phyloP scores from a whole-genome alignment of 2,888 invertebrate genomes.

The Hedychridium roseum region DNA sequence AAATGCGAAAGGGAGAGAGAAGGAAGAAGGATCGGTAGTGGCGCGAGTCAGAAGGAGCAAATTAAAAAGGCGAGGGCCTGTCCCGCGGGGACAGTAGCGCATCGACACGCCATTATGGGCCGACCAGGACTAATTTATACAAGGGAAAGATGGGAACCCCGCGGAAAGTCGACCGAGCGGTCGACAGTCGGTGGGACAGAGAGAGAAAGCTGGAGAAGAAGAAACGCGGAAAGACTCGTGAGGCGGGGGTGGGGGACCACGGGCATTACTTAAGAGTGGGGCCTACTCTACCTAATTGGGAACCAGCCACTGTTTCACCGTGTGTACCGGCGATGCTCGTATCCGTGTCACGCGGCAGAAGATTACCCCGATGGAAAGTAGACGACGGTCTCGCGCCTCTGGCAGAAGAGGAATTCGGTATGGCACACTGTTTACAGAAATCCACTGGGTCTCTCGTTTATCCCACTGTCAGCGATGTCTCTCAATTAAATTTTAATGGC shows the following conservation, averaged over 20 bases:
- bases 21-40: constrained; percentile 18
- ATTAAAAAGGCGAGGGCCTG: constrained; percentile 29
- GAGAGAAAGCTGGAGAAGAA: constrained; percentile 15
- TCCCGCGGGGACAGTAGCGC: constrained; percentile 58
- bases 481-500: too few relatives aligned
- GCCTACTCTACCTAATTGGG: constrained; percentile 56
- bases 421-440: too few relatives aligned
- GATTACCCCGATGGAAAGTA: too few relatives aligned
- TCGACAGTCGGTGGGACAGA: constrained; percentile 15
- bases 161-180: constrained; percentile 49
- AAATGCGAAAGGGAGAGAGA: constrained; percentile 10
- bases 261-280: constrained; percentile 51
- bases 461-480: too few relatives aligned
- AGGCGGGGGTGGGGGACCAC: constrained; percentile 29
- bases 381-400: too few relatives aligned
- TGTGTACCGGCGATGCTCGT: constrained; percentile 36
- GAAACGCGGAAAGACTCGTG: constrained; percentile 21
- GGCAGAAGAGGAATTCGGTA: too few relatives aligned
- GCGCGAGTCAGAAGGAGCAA: constrained; percentile 20
- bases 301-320: constrained; percentile 59
- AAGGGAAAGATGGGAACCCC: constrained; percentile 59
- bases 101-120: constrained; percentile 64
- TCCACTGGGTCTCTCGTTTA: too few relatives aligned
- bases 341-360: constrained; percentile 31
- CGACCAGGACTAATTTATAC: constrained; percentile 64